Conservation (phyloP, 2,888 invertebrate genomes). For the Prosapia bicincta region DNA sequence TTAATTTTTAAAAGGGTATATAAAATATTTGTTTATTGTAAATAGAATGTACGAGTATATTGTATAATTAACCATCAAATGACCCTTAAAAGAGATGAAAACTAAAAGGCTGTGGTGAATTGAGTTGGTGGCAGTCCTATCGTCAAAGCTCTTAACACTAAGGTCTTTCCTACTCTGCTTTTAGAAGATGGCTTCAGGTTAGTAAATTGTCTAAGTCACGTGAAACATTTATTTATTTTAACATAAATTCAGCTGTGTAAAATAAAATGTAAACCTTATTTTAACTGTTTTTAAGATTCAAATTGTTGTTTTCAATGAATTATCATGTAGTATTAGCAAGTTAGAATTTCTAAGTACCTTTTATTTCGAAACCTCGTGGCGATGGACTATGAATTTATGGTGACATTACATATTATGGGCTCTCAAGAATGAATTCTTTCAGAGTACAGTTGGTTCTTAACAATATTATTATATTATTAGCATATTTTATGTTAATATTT, state of each 20-base stretch:
- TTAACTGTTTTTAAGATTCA: not conserved
- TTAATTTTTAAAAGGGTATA: too few species aligned
- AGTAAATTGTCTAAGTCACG: constrained; percentile 53
- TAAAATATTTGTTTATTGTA: too few species aligned
- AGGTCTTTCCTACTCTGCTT: constrained; percentile 13
- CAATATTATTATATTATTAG: too few species aligned
- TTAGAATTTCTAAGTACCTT: not conserved
- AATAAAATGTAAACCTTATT: not conserved
- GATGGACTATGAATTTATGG: constrained; percentile 44
- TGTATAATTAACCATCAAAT: too few species aligned
- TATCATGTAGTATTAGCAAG: not conserved
- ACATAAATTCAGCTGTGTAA: not conserved
- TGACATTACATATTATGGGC: not conserved
- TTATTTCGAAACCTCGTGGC: constrained; percentile 37
- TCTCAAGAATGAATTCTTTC: too few species aligned
- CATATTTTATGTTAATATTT: too few species aligned
- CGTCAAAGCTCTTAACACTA: not conserved
- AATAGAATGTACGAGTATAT: too few species aligned
- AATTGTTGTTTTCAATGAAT: not conserved
- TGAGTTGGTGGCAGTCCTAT: not conserved
- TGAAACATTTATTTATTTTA: constrained; percentile 46
- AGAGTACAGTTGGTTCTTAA: too few species aligned
- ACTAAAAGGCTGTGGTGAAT: not conserved
- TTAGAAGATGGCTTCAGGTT: constrained; percentile 70
- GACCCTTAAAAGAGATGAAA: too few species aligned